A percentile compares a stretch with the other conserved stretches of the same genome.
Conservation (phyloP, 2,888 invertebrate species). For the Oxytorus armatus region DNA sequence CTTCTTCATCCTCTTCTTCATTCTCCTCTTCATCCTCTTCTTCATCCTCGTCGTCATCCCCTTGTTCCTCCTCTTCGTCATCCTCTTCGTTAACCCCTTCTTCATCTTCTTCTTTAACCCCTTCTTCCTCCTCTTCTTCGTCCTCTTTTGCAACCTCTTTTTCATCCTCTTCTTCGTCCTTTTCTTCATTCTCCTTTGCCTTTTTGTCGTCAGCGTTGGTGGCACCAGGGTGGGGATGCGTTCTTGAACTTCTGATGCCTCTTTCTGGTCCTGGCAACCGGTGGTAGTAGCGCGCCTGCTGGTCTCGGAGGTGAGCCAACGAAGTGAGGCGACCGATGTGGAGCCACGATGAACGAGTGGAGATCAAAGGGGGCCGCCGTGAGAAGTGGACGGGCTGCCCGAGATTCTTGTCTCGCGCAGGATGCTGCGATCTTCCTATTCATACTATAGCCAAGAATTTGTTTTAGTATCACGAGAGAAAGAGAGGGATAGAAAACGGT, state of each 20-base stretch:
- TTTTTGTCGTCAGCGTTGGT: conserved; percentile 1
- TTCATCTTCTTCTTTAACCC: conserved; percentile 67
- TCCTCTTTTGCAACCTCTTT: not conserved
- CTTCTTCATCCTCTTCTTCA: too few relatives aligned
- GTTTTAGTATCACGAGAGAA: conserved; percentile 76
- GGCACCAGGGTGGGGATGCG: too few relatives aligned
- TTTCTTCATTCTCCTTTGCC: conserved; percentile 3
- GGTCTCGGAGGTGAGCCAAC: conserved; percentile 59
- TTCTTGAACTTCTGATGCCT: too few relatives aligned
- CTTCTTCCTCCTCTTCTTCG: conserved; percentile 54
- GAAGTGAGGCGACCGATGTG: conserved; percentile 66
- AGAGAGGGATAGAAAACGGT: not conserved
- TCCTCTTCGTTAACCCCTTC: conserved; percentile 66
- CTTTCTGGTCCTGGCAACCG: too few relatives aligned
- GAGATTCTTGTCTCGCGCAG: conserved; percentile 82
- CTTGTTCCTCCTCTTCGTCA: not conserved
- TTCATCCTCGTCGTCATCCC: not conserved
- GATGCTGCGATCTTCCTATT: conserved; percentile 76
- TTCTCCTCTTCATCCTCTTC: too few relatives aligned
- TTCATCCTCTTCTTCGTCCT: too few relatives aligned
- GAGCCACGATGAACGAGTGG: conserved; percentile 76
- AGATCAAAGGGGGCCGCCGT: conserved; percentile 83
- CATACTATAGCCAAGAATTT: conserved; percentile 75
- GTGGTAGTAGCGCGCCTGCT: conserved; percentile 61
- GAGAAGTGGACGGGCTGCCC: conserved; percentile 83